Evolutionary conservation across 2,888 invertebrate species (phyloP).

Genomic region (Platycheirus rosarum): DNA sequence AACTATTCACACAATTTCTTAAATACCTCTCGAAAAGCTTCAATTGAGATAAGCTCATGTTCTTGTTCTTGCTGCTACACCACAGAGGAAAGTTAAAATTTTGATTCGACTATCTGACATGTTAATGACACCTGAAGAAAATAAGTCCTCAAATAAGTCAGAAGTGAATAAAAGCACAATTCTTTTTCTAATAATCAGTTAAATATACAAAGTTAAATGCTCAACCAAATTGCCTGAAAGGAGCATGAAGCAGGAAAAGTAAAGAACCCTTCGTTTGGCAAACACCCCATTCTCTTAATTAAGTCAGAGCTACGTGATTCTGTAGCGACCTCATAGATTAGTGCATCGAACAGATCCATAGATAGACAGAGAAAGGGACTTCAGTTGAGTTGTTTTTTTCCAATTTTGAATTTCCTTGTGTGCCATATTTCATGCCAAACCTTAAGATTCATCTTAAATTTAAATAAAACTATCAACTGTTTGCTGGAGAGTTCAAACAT

Average conservation of each 20-base stretch:
- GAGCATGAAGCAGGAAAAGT: conserved; percentile 10
- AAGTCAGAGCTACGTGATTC: conserved; percentile 43
- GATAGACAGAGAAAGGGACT: too few species aligned
- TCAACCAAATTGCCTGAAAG: conserved; percentile 35
- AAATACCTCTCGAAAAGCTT: too few species aligned
- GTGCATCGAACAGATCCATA: too few species aligned
- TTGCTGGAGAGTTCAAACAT: neutral
- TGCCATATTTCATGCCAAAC: too few species aligned
- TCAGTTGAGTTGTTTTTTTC: too few species aligned
- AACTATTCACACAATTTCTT: too few species aligned
- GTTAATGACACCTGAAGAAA: neutral
- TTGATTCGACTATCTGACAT: neutral
- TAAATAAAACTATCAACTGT: neutral
- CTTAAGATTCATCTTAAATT: neutral
- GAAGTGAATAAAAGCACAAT: too few species aligned
- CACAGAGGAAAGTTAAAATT: too few species aligned
- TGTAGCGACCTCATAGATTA: neutral
- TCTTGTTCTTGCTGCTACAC: too few species aligned
- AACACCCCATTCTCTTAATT: conserved; percentile 33
- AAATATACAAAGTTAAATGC: conserved; percentile 53
- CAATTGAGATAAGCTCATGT: too few species aligned
- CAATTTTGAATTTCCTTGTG: too few species aligned
- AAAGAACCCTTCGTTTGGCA: conserved; percentile 43
- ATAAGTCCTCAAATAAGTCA: conserved; percentile 15
- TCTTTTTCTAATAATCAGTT: conserved; percentile 52